A percentile compares a stretch with the other conserved stretches of the same genome.
phyloP scores from a whole-genome alignment of 1,140 invertebrate genomes.

The Idris sp. region DNA sequence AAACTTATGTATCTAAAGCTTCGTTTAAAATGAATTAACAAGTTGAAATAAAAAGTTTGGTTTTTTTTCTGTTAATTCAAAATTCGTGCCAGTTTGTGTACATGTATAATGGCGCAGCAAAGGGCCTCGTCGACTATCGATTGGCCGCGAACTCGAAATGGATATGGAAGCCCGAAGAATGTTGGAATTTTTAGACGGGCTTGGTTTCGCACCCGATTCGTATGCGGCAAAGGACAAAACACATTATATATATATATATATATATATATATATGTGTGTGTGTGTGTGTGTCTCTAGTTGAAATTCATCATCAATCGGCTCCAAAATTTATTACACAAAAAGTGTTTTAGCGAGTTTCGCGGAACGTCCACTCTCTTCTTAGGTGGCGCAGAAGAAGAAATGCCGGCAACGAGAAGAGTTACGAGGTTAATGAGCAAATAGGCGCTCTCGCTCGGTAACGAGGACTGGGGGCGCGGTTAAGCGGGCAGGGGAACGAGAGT shows the following conservation, averaged over 20 bases:
- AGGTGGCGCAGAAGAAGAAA: too few relatives aligned
- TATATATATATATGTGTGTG: too few relatives aligned
- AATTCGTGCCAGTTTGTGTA: too few relatives aligned
- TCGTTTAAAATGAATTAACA: too few relatives aligned
- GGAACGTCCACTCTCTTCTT: conserved; percentile 18
- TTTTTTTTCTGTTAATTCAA: too few relatives aligned
- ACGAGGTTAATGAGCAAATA: conserved; percentile 58
- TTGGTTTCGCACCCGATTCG: conserved; percentile 54
- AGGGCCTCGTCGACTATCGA: conserved; percentile 66
- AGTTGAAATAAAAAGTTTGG: too few relatives aligned
- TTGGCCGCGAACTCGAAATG: conserved; percentile 70
- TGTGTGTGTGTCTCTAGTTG: too few relatives aligned
- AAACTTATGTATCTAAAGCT: too few relatives aligned
- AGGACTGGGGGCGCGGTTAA: conserved; percentile 17
- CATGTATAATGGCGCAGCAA: conserved; percentile 6
- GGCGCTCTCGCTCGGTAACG: conserved; percentile 37
- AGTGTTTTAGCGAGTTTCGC: conserved; percentile 42
- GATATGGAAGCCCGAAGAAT: conserved; percentile 71
- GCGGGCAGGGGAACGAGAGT: conserved; percentile 23
- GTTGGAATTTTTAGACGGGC: conserved; percentile 70
- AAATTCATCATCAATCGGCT: conserved; percentile 33
- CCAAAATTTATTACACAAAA: conserved; percentile 40
- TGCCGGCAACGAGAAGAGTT: too few relatives aligned
- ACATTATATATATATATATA: too few relatives aligned
- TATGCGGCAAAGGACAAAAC: conserved; percentile 44